Conservation (phyloP, 2,797 vertebrate genomes). For the Aratinga solstitialis region DNA sequence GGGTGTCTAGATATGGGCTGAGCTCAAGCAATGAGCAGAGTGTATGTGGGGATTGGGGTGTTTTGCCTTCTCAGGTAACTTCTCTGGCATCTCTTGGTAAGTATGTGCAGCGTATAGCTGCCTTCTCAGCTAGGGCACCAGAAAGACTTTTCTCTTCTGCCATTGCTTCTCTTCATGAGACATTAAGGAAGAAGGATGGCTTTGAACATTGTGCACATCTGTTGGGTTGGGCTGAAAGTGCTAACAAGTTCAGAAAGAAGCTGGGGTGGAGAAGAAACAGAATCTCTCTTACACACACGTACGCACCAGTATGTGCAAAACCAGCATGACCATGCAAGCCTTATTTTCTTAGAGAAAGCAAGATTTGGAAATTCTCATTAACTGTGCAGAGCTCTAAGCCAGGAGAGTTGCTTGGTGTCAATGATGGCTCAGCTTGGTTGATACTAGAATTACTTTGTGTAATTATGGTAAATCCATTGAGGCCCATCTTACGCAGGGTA, state of each 20-base stretch:
- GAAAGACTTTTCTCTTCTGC: not conserved
- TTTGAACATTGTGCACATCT: not conserved
- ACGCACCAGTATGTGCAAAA: not conserved
- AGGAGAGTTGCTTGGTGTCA: not conserved
- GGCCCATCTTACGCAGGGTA: fast-evolving
- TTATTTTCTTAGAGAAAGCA: not conserved
- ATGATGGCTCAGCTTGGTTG: not conserved
- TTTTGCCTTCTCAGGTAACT: not conserved
- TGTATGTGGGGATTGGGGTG: not conserved
- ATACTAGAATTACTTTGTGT: not conserved
- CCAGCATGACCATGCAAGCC: not conserved
- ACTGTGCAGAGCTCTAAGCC: not conserved
- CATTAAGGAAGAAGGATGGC: not conserved
- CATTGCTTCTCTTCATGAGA: not conserved
- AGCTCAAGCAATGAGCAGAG: not conserved
- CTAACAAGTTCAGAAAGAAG: not conserved
- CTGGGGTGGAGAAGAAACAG: not conserved
- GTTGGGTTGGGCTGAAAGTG: not conserved
- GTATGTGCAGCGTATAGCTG: not conserved
- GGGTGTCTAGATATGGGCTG: not conserved
- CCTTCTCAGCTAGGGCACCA: not conserved
- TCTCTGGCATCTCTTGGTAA: not conserved
- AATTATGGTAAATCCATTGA: fast-evolving
- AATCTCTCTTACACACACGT: not conserved
- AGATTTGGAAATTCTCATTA: not conserved